Conservation (phyloP, 2,888 invertebrate species). For the Agriopis leucophaearia region DNA sequence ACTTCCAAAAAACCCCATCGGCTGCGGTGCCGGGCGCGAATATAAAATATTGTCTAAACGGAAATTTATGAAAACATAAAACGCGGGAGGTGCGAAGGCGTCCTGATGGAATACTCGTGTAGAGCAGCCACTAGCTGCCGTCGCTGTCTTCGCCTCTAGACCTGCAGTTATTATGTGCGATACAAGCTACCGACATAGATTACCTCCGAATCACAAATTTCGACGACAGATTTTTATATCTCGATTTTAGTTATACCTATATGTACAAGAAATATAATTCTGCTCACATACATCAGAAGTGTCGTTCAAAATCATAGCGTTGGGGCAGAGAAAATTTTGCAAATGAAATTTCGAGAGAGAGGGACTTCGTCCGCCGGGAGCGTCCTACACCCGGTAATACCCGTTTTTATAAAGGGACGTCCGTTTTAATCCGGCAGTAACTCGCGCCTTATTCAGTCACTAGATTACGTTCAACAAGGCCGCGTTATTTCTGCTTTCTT, state of each 20-base stretch:
- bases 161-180: conserved; percentile 5
- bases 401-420: conserved; percentile 72
- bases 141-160: conserved; percentile 51
- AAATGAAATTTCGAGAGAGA: conserved; percentile 72
- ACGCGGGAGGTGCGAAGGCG: conserved; percentile 70
- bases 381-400: conserved; percentile 66
- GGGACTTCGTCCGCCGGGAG: conserved; percentile 62
- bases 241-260: conserved; percentile 42
- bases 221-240: conserved; percentile 49
- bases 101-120: conserved; percentile 75
- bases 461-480: conserved; percentile 67
- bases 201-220: background rate
- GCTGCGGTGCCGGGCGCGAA: conserved; percentile 70
- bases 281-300: conserved; percentile 55
- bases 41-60: conserved; percentile 83
- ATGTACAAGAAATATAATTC: conserved; percentile 57
- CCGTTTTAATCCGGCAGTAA: conserved; percentile 73
- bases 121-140: conserved; percentile 50
- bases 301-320: conserved; percentile 50
- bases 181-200: background rate
- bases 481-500: conserved; percentile 56
- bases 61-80: conserved; percentile 85
- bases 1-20: conserved; percentile 71
- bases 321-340: conserved; percentile 69
- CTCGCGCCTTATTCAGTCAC: conserved; percentile 74